phyloP scores from a whole-genome alignment of 2,888 invertebrate genomes.

The Silvanus unidentatus region DNA sequence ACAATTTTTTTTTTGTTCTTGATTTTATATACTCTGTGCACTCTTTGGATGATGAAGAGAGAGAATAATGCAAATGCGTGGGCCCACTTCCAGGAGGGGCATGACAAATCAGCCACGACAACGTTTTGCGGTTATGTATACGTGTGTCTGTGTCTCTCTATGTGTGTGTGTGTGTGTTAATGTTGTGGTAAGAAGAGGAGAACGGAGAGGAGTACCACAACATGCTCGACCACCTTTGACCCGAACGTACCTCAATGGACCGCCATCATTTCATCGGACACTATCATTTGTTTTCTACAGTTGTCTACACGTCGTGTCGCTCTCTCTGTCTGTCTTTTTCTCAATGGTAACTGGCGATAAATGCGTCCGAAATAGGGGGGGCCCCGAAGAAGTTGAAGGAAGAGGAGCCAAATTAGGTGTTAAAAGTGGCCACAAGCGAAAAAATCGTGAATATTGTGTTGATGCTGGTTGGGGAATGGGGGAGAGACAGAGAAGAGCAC shows the following conservation, averaged over 20 bases:
- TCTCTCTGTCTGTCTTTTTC: slow-evolving; percentile 9
- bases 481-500: too few relatives aligned
- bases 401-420: too few relatives aligned
- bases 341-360: not conserved
- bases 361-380: too few relatives aligned
- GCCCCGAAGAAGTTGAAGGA: too few relatives aligned
- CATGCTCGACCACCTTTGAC: slow-evolving; percentile 44
- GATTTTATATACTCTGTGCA: too few relatives aligned
- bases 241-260: slow-evolving; percentile 42
- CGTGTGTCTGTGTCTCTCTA: too few relatives aligned
- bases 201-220: slow-evolving; percentile 19
- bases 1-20: too few relatives aligned
- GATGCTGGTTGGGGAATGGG: too few relatives aligned
- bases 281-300: slow-evolving; percentile 39
- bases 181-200: not conserved
- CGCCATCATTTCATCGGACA: slow-evolving; percentile 44
- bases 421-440: too few relatives aligned
- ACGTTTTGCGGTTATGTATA: not conserved
- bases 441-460: too few relatives aligned
- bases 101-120: slow-evolving; percentile 42
- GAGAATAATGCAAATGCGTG: slow-evolving; percentile 36
- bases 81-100: slow-evolving; percentile 40
- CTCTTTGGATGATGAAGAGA: slow-evolving; percentile 13
- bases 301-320: slow-evolving; percentile 18
- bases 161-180: too few relatives aligned